A percentile compares a stretch with the other conserved stretches of the same genome.
phyloP scores from a whole-genome alignment of 2,113 vertebrate species.

The Cyphotilapia sp. region DNA sequence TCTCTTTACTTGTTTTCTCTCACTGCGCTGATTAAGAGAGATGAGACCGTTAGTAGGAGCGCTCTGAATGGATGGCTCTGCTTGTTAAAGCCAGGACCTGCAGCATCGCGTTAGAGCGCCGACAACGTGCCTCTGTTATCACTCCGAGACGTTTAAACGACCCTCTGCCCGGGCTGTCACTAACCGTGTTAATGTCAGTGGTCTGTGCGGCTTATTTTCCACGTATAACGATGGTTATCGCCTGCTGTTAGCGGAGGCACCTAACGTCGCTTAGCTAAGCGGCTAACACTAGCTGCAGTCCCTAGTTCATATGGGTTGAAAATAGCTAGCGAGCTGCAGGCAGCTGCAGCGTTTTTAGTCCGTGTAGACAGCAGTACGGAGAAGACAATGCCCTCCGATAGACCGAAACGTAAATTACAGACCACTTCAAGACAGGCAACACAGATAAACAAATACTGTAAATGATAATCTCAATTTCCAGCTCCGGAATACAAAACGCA shows the following conservation, averaged over 20 bases:
- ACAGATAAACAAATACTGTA: not conserved
- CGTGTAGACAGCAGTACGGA: not conserved
- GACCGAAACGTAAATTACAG: not conserved
- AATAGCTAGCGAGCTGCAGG: not conserved
- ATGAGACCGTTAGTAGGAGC: not conserved
- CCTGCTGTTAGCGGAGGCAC: not conserved
- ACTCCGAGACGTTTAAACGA: not conserved
- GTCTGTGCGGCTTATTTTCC: not conserved
- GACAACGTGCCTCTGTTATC: not conserved
- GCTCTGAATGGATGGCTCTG: not conserved
- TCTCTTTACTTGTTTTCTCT: not conserved
- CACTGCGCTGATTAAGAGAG: not conserved
- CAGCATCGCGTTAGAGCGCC: conserved; percentile 14
- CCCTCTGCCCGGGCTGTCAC: not conserved
- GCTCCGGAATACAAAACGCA: conserved; percentile 16
- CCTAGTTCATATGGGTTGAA: not conserved
- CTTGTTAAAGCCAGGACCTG: not conserved
- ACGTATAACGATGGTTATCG: not conserved
- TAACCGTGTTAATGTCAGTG: not conserved
- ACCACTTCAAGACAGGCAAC: not conserved
- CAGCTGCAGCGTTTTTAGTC: not conserved
- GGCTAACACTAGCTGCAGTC: conserved; percentile 37
- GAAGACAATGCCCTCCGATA: not conserved
- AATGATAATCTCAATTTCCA: not conserved
- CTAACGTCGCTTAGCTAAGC: not conserved